phyloP scores from a whole-genome alignment of 2,888 invertebrate genomes.

The Spodoptera picta region DNA sequence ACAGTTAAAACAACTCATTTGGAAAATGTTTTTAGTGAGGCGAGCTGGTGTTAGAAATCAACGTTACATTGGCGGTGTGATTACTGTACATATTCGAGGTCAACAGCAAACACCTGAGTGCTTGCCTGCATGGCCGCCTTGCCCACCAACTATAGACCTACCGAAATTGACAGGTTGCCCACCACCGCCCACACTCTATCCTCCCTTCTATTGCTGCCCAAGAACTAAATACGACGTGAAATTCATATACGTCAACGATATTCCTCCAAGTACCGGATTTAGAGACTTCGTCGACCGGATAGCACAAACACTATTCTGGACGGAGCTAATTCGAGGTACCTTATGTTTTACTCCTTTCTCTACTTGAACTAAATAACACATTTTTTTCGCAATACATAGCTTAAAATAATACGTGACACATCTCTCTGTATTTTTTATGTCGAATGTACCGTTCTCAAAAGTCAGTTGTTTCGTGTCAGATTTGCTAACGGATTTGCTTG shows the following conservation, averaged over 20 bases:
- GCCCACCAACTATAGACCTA: conserved; percentile 36
- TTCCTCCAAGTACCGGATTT: conserved; percentile 88
- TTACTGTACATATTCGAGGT: conserved; percentile 28
- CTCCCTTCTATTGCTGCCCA: conserved; percentile 71
- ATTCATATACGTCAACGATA: conserved; percentile 89
- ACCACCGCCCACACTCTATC: conserved; percentile 40
- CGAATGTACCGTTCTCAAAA: conserved; percentile 36
- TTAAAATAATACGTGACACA: conserved; percentile 55
- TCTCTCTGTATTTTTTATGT: conserved; percentile 45
- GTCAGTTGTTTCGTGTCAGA: conserved; percentile 21
- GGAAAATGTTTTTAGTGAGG: conserved; percentile 30
- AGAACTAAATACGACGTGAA: conserved; percentile 75
- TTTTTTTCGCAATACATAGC: conserved; percentile 48
- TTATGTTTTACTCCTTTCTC: conserved; percentile 42
- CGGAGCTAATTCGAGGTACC: conserved; percentile 92
- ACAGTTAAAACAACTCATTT: neutral
- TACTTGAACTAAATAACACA: conserved; percentile 46
- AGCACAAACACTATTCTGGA: conserved; percentile 91
- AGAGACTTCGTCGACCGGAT: conserved; percentile 92
- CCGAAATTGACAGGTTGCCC: conserved; percentile 42
- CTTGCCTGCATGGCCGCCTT: neutral
- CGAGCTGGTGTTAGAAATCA: conserved; percentile 20
- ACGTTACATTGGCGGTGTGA: conserved; percentile 15
- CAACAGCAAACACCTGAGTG: conserved; percentile 10
- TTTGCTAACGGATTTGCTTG: conserved; percentile 1